Base-by-base conservation (phyloP, 2,797 vertebrate species). In the Picus viridis region DNA sequence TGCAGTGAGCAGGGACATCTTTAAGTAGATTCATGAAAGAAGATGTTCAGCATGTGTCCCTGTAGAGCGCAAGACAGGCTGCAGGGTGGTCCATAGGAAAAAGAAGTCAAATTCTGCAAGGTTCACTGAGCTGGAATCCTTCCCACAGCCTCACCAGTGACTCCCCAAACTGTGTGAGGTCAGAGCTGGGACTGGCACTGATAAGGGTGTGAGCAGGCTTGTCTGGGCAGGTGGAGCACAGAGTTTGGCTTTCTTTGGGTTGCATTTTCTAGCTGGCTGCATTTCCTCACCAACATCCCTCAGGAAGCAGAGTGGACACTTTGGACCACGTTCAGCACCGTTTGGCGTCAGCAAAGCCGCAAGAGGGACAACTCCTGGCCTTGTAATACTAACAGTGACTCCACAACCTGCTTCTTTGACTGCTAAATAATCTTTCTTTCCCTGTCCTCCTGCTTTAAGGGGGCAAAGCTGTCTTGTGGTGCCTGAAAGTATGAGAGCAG, bases 21-120 rank as follows among this genome's bases (percentile, higher is more conserved):
- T 43, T 16, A 43, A 43, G 10, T 49, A 49, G 49, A 24, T 12
- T 51, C 23, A 51, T 24, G 49, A 51, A 24, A 51, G 49, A 12
- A 5, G 8, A 20, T 8, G 12, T 41, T 53, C 29, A 32, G 5
- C 20, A 2, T 0, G 14, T 0, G 0, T 16, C 22, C 24, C 19
- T 74, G 24, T 3, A 1, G 43, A 39, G 15, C 62, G 10, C 15
- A 36, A 36, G 30, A 12, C 2, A 53, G 7, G 39, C 43, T 0
- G 0, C 0, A n/a, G 45, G 13, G 13, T 1, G 15, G 12, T 20
- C n/a, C 2, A 56, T 15, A 16, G 16, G 62, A 23, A 71, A 71
- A 93, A 47, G 0, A 3, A 2, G 15, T 15, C 3, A 51, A 27
- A 51, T 58, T 63, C 53, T 8, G 15, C n/a, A 17, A 4, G 0